phyloP scores from a whole-genome alignment of 1,140 invertebrate species.

The Papilio dardanus region DNA sequence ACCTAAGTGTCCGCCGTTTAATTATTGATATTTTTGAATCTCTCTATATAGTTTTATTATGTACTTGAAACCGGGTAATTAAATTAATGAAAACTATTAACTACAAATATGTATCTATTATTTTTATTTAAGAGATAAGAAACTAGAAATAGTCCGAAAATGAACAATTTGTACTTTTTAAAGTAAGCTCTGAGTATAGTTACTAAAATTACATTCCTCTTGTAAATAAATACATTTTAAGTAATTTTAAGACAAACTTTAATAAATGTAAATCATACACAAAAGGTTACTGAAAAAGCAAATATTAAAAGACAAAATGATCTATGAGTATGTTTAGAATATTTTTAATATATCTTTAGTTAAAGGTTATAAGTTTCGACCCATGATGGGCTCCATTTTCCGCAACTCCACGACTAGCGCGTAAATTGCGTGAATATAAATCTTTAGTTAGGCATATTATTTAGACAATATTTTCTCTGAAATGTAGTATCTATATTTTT shows the following conservation, averaged over 20 bases:
- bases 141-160: background rate
- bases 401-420: too few relatives aligned
- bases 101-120: background rate
- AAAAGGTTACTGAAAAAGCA: background rate
- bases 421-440: too few relatives aligned
- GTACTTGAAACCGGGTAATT: background rate
- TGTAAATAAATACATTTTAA: background rate
- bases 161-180: background rate
- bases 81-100: background rate
- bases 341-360: background rate
- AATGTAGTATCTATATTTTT: too few relatives aligned
- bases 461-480: too few relatives aligned
- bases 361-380: too few relatives aligned
- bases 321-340: background rate
- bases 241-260: background rate
- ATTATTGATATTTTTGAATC: background rate
- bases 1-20: too few relatives aligned
- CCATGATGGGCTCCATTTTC: too few relatives aligned
- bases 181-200: background rate
- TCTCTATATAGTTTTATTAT: background rate
- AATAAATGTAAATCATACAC: background rate
- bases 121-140: background rate
- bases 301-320: background rate
- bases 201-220: background rate
- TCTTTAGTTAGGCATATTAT: too few relatives aligned